A percentile compares a stretch with the other conserved stretches of the same genome.
phyloP scores from a whole-genome alignment of 2,113 vertebrate species.

The Regulus satrapa region DNA sequence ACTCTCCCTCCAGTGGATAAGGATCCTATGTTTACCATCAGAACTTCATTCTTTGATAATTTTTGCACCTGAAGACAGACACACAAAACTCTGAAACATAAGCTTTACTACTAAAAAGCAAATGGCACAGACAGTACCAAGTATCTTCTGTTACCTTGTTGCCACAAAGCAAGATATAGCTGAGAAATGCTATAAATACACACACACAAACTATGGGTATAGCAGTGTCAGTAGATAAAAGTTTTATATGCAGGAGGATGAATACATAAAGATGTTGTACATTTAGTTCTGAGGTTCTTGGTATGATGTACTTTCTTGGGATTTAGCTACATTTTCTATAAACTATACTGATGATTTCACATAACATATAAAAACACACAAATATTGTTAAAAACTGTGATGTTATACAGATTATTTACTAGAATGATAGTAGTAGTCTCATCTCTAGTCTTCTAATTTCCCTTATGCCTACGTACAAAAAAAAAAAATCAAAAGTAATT shows the following conservation, averaged over 20 bases:
- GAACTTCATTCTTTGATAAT: slow-evolving; percentile 94
- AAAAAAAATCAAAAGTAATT: background rate
- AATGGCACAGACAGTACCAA: background rate
- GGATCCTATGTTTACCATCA: slow-evolving; percentile 99
- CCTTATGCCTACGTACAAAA: background rate
- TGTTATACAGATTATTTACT: background rate
- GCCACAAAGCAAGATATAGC: background rate
- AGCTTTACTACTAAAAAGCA: background rate
- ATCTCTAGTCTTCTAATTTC: background rate
- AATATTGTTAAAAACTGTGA: background rate
- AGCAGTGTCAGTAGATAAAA: background rate
- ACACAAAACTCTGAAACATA: background rate
- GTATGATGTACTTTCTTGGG: background rate
- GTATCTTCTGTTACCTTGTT: background rate
- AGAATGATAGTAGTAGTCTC: too few species aligned
- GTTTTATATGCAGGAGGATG: background rate
- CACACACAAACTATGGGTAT: background rate
- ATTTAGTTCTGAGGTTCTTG: background rate
- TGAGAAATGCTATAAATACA: background rate
- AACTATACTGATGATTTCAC: background rate
- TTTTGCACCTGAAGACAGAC: slow-evolving; percentile 89
- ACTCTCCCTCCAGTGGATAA: slow-evolving; percentile 95
- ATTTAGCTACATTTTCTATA: background rate
- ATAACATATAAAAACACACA: background rate
- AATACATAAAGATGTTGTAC: background rate